Percentiles rank a stretch among this genome's conserved stretches.
These are phyloP conservation scores for Neodiprion fabricii DNA, from an alignment of 1,140 invertebrate species.

Conservation along the genomic window DNA sequence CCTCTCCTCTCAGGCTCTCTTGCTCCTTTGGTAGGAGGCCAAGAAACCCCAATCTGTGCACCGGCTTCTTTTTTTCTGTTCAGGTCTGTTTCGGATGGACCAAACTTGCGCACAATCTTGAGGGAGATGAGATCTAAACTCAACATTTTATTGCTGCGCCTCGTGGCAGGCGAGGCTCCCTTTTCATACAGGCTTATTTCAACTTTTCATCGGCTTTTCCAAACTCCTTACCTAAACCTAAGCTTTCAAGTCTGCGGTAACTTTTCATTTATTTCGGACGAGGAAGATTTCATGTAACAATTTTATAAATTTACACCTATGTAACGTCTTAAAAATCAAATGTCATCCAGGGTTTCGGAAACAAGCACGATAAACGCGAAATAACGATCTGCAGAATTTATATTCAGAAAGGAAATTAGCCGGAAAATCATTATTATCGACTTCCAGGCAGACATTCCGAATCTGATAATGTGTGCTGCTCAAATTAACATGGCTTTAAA, in stretches of 20 bases:
- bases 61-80: constrained; percentile 42
- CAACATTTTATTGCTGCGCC: background rate
- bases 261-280: too few relatives aligned
- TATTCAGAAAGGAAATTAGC: too few relatives aligned
- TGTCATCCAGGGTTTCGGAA: too few relatives aligned
- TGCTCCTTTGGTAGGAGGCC: constrained; percentile 52
- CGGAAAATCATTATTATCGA: too few relatives aligned
- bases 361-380: too few relatives aligned
- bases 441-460: too few relatives aligned
- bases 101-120: constrained; percentile 10
- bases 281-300: too few relatives aligned
- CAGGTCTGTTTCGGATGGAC: constrained; percentile 52
- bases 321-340: too few relatives aligned
- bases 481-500: too few relatives aligned
- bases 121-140: constrained; percentile 7
- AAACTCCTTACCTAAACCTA: background rate
- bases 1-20: constrained; percentile 27
- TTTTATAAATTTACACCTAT: too few relatives aligned
- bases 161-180: background rate
- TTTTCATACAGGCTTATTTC: background rate
- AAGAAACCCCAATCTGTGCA: constrained; percentile 56
- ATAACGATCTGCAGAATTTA: too few relatives aligned
- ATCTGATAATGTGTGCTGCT: too few relatives aligned
- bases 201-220: background rate
- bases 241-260: background rate